Percentiles rank a stretch among this genome's conserved stretches.
These are phyloP conservation scores for Pterocles burchelli DNA, from an alignment of 2,113 vertebrate genomes.

Conservation along the genomic window DNA sequence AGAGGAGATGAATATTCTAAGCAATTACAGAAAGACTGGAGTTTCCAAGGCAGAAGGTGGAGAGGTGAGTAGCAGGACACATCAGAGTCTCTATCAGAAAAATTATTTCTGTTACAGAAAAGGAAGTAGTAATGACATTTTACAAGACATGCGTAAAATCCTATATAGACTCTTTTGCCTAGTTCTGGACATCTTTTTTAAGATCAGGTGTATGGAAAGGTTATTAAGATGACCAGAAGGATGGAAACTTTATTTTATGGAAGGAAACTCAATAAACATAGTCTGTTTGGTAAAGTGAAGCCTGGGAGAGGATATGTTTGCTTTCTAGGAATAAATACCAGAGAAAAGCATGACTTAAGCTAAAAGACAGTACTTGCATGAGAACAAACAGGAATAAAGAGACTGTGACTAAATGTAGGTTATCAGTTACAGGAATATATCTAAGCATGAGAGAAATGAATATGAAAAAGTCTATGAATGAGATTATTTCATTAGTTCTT, in stretches of 20 bases:
- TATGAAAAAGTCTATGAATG: not conserved
- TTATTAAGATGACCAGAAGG: not conserved
- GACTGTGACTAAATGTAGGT: not conserved
- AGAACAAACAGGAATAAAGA: not conserved
- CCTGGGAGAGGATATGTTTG: not conserved
- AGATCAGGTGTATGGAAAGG: not conserved
- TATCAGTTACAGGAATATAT: not conserved
- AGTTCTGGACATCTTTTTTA: not conserved
- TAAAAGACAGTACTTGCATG: not conserved
- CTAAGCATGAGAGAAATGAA: not conserved
- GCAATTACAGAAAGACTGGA: not conserved
- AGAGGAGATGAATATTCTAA: not conserved
- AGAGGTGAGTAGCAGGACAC: not conserved
- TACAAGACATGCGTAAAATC: not conserved
- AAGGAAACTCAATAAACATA: not conserved
- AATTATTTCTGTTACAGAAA: not conserved
- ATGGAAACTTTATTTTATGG: not conserved
- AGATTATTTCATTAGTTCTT: not conserved
- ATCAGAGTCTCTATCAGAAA: not conserved
- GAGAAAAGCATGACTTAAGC: not conserved
- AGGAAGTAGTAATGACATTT: not conserved
- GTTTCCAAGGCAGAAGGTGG: not conserved
- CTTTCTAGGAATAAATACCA: not conserved
- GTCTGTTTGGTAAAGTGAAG: not conserved
- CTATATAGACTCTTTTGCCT: not conserved